Percentiles rank a stretch among this genome's conserved stretches.
Evolutionary conservation across 2,888 invertebrate genomes (phyloP).

Genomic region (Eremobia ochroleuca): DNA sequence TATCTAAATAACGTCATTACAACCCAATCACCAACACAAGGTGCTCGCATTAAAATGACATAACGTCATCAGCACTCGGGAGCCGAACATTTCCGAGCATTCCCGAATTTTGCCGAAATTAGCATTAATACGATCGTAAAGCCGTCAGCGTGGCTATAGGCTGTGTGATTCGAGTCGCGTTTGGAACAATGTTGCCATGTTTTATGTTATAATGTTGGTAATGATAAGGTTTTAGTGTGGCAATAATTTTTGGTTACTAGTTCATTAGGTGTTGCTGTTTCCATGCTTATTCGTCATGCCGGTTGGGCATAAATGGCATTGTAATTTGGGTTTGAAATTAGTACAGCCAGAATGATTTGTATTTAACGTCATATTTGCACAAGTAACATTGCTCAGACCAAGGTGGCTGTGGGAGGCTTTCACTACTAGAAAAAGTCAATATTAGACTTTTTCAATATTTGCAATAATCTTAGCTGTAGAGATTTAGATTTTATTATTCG

Average conservation of each 20-base stretch:
- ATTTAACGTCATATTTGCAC: background rate
- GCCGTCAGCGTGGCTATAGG: conserved; percentile 74
- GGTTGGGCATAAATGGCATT: conserved; percentile 14
- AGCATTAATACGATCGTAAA: conserved; percentile 76
- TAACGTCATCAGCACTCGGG: conserved; percentile 61
- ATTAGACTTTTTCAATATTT: background rate
- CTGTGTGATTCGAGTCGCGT: conserved; percentile 72
- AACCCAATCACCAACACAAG: conserved; percentile 70
- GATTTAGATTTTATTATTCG: too few species aligned
- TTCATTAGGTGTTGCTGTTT: conserved; percentile 52
- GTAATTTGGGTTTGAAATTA: conserved; percentile 34
- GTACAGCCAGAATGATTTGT: background rate
- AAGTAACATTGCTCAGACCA: background rate
- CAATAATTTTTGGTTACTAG: conserved; percentile 66
- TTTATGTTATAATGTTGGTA: conserved; percentile 62
- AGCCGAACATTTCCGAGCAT: conserved; percentile 61
- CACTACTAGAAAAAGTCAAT: background rate
- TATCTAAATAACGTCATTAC: conserved; percentile 57
- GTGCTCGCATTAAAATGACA: conserved; percentile 74
- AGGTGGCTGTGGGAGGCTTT: background rate
- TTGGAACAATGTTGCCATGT: conserved; percentile 69
- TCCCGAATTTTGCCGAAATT: conserved; percentile 71
- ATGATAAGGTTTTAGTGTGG: conserved; percentile 63
- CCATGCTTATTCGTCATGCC: conserved; percentile 45
- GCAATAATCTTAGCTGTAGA: background rate